Percentiles rank a stretch among this genome's conserved stretches.
Conservation (phyloP, 2,888 invertebrate species). For the Drosophila neotestacea region DNA sequence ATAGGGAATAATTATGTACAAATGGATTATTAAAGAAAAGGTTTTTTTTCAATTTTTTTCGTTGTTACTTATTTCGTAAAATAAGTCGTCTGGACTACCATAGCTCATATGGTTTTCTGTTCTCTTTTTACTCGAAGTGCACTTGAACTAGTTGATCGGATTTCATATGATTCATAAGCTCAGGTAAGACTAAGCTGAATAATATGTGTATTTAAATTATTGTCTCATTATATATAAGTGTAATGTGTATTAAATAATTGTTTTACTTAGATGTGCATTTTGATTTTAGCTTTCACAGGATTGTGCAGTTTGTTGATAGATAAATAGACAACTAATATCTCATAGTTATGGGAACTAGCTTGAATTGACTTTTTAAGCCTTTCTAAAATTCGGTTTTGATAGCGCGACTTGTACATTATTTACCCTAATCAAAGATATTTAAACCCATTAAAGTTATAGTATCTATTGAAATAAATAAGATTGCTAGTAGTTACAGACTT, state of each 20-base stretch:
- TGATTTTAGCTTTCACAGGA: not conserved
- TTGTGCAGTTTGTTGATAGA: not conserved
- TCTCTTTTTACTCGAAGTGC: constrained; percentile 34
- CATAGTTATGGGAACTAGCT: no score
- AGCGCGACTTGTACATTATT: no score
- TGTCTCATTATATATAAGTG: not conserved
- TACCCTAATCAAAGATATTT: no score
- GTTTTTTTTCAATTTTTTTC: not conserved
- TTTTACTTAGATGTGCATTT: not conserved
- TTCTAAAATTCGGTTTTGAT: no score
- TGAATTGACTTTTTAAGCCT: no score
- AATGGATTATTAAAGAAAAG: no score
- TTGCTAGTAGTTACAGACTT: no score
- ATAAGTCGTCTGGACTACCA: not conserved
- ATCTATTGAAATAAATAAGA: no score
- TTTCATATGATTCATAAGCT: constrained; percentile 36
- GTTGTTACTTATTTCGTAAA: not conserved
- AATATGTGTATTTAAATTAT: not conserved
- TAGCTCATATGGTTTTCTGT: not conserved
- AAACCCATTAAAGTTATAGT: no score
- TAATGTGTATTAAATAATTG: not conserved
- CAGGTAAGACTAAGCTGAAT: constrained; percentile 25
- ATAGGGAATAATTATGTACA: no score
- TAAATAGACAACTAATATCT: no score
- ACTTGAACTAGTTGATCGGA: constrained; percentile 59